Evolutionary conservation across 2,888 invertebrate species (phyloP), one percentile per base, ranked within the genome.

Genomic region (Liopterus haemorrhoidalis): DNA sequence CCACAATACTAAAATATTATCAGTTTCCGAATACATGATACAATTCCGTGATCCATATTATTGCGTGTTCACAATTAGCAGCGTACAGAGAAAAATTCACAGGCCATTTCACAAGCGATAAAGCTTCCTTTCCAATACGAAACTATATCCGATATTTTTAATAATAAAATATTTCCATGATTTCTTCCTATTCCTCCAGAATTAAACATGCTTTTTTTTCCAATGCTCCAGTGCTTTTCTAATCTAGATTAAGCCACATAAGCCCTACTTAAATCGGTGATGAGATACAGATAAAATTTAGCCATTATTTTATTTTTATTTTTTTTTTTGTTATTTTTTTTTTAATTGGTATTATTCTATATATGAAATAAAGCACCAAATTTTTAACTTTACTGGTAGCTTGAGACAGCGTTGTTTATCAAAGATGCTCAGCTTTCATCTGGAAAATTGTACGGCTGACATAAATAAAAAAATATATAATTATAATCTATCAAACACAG

Each of bases 351-450:
- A n/a, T n/a, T n/a, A n/a, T 39, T 39, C 39, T 45, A 38, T 45
- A 45, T 45, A 45, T 33, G 45, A 45, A 45, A 45, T 43, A 39
- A 45, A 45, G 45, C 45, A 45, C 45, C 45, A 45, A 45, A 38
- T 31, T 45, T 45, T 44, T 39, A 45, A 45, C 45, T 45, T 45
- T 39, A 37, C 45, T 32, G 32, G 38, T 27, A 27, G 25, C 32
- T 25, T 11, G 45, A 45, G 45, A 32, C 45, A 45, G 39, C 30
- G 24, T 38, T 44, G 30, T 44, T 41, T 16, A 44, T n/a, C 9
- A 36, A 36, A 8, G 36, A 20, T 22, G 21, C 22, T 36, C 36
- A 36, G 36, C 36, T 36, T 14, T 36, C 36, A 36, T 36, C 36
- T 44, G 44, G 21, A 40, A 46, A 21, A 49, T 25, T 12, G 21